Evolutionary conservation across 2,888 invertebrate genomes (phyloP).

Genomic region (Ochropleura leucogaster): DNA sequence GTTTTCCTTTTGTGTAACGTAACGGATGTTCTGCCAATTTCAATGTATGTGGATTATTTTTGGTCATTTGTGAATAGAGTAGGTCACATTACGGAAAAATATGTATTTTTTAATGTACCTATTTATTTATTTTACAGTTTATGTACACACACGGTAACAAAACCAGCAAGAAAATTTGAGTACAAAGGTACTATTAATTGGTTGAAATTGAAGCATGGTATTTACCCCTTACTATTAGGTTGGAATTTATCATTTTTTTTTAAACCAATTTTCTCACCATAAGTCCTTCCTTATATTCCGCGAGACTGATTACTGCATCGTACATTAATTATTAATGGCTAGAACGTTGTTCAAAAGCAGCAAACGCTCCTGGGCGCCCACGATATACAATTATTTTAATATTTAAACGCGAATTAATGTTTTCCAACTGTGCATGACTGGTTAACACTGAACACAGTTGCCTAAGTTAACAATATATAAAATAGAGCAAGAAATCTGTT

Average conservation of each 20-base stretch:
- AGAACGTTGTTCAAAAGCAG: slow-evolving; percentile 27
- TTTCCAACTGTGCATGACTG: slow-evolving; percentile 30
- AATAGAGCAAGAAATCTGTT: background rate
- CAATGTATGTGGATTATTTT: slow-evolving; percentile 30
- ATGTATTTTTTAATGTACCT: background rate
- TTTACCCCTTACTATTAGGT: background rate
- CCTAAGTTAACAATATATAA: slow-evolving; percentile 9
- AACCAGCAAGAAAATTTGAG: too few species aligned
- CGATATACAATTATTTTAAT: slow-evolving; percentile 44
- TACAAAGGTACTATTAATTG: background rate
- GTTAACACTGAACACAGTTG: slow-evolving; percentile 18
- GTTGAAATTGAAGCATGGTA: background rate
- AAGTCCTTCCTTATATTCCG: background rate
- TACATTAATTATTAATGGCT: slow-evolving; percentile 37
- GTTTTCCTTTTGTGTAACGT: slow-evolving; percentile 49
- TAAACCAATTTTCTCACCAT: background rate
- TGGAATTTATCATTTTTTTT: background rate
- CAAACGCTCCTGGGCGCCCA: slow-evolving; percentile 14
- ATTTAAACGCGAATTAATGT: slow-evolving; percentile 52
- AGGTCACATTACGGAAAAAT: background rate
- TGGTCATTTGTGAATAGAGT: slow-evolving; percentile 16
- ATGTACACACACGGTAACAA: too few species aligned
- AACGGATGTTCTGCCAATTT: slow-evolving; percentile 37
- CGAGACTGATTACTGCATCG: slow-evolving; percentile 11
- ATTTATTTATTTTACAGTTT: too few species aligned